phyloP scores from a whole-genome alignment of 1,140 invertebrate genomes.

The Macrobrachium rosenbergii region DNA sequence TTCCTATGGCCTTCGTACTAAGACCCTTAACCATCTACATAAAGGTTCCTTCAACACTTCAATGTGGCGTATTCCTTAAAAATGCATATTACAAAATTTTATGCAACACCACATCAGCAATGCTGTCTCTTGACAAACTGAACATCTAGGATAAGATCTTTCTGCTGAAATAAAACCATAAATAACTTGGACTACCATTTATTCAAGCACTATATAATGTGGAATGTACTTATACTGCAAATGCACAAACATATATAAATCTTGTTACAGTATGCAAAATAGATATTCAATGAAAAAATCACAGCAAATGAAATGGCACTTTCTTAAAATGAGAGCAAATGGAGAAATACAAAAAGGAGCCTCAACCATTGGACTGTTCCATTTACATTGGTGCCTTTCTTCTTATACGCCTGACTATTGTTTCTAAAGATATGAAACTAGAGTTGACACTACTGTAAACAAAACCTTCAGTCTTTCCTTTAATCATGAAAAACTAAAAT shows the following conservation, averaged over 20 bases:
- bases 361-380: slow-evolving; percentile 29
- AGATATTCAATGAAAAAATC: slow-evolving; percentile 58
- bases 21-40: no score
- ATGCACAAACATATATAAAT: slow-evolving; percentile 60
- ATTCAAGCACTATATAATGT: slow-evolving; percentile 58
- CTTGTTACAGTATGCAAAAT: slow-evolving; percentile 55
- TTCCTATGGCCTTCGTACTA: no score
- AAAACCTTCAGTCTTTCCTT: not conserved
- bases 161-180: not conserved
- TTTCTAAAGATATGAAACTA: slow-evolving; percentile 16
- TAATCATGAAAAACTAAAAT: slow-evolving; percentile 2
- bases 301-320: slow-evolving; percentile 45
- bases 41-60: no score
- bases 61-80: no score
- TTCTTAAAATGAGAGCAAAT: slow-evolving; percentile 41
- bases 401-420: slow-evolving; percentile 19
- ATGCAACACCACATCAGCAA: no score
- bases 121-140: no score
- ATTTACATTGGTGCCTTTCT: slow-evolving; percentile 42
- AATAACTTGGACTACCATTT: slow-evolving; percentile 56
- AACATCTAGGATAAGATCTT: no score
- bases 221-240: slow-evolving; percentile 57
- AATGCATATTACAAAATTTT: no score
- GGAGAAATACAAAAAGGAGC: slow-evolving; percentile 42
- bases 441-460: slow-evolving; percentile 1